These are phyloP conservation scores for Megathymus violae DNA, from an alignment of 1,140 invertebrate genomes.

Conservation along the genomic window DNA sequence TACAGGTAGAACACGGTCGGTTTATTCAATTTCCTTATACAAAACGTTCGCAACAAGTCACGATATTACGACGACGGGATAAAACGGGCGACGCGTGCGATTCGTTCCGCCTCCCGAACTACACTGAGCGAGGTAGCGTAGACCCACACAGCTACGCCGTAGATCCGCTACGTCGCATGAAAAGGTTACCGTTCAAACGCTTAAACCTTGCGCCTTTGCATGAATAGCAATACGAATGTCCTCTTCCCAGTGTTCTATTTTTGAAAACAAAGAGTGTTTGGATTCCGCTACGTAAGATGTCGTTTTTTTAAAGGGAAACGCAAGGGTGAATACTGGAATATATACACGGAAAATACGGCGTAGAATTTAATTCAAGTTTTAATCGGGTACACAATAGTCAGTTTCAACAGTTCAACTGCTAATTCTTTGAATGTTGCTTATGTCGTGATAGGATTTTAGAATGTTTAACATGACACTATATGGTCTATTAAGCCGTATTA, in stretches of 20 bases:
- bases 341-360: neutral
- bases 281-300: slow-evolving; percentile 51
- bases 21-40: slow-evolving; percentile 41
- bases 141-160: slow-evolving; percentile 56
- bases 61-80: slow-evolving; percentile 7
- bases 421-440: too few relatives aligned
- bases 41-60: slow-evolving; percentile 56
- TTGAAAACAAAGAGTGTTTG: slow-evolving; percentile 67
- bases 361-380: neutral
- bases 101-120: slow-evolving; percentile 55
- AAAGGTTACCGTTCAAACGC: slow-evolving; percentile 74
- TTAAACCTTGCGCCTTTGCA: slow-evolving; percentile 76
- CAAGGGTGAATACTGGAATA: slow-evolving; percentile 17
- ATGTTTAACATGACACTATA: too few relatives aligned
- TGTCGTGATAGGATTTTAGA: too few relatives aligned
- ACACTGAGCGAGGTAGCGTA: slow-evolving; percentile 60
- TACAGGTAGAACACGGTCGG: slow-evolving; percentile 23
- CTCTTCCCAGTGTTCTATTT: slow-evolving; percentile 67
- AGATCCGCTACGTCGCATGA: slow-evolving; percentile 59
- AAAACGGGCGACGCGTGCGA: slow-evolving; percentile 47
- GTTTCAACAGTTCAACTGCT: too few relatives aligned
- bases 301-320: slow-evolving; percentile 40
- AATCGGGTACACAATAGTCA: neutral
- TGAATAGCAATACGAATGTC: slow-evolving; percentile 72
- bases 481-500: too few relatives aligned